Evolutionary conservation across 2,888 invertebrate species (phyloP).

Genomic region (Drosophila prostipennis): DNA sequence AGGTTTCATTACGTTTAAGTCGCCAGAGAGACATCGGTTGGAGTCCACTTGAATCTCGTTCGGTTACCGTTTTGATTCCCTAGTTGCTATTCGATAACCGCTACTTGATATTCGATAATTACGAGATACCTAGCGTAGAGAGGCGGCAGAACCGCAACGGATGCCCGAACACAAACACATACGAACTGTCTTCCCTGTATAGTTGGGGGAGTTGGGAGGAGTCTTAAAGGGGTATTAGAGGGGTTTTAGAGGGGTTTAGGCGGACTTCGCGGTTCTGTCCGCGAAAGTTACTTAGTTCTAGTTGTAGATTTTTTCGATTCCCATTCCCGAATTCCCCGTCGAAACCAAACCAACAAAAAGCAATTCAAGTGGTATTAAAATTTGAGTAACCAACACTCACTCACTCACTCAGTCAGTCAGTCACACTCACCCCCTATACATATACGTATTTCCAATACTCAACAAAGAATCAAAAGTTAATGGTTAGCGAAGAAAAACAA

Average conservation of each 20-base stretch:
- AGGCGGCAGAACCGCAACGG: constrained; percentile 1
- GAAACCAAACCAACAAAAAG: constrained; percentile 51
- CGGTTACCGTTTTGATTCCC: constrained; percentile 28
- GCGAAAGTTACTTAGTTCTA: constrained; percentile 52
- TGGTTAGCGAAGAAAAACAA: constrained; percentile 6
- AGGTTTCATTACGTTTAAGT: constrained; percentile 71
- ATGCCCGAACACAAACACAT: constrained; percentile 11
- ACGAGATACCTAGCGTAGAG: neutral
- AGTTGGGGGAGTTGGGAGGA: constrained; percentile 6
- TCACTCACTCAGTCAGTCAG: constrained; percentile 6
- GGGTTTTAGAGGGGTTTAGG: neutral
- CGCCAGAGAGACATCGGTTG: constrained; percentile 22
- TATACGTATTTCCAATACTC: constrained; percentile 34
- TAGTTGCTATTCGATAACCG: constrained; percentile 13
- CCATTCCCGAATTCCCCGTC: constrained; percentile 18
- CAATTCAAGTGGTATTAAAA: constrained; percentile 76
- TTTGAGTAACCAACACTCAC: constrained; percentile 32
- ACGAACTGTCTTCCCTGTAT: constrained; percentile 34
- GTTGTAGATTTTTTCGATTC: constrained; percentile 21
- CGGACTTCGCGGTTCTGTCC: neutral
- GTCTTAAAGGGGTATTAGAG: neutral
- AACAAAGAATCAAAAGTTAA: constrained; percentile 36
- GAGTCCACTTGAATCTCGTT: constrained; percentile 30
- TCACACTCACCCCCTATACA: constrained; percentile 9
- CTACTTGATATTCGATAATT: constrained; percentile 18